Conservation (phyloP, 2,113 vertebrate genomes). For the Tricholaema leucomelas region DNA sequence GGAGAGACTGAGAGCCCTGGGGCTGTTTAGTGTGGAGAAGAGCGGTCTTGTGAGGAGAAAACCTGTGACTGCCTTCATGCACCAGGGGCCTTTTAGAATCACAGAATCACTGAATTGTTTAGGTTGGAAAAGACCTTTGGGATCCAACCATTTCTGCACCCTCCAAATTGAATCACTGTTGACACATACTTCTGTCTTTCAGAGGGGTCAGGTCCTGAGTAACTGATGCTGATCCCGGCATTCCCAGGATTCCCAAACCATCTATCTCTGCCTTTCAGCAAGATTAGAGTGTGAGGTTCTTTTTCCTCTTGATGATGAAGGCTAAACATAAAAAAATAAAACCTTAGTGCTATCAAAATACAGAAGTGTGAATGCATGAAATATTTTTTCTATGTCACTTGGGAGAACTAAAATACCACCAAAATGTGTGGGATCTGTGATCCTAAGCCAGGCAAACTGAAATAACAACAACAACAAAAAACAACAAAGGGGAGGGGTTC, state of each 20-base stretch:
- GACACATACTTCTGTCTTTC: background rate
- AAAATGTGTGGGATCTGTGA: background rate
- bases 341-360: background rate
- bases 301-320: background rate
- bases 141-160: too few relatives aligned
- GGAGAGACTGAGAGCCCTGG: too few relatives aligned
- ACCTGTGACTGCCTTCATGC: background rate
- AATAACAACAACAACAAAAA: background rate
- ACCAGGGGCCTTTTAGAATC: background rate
- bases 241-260: background rate
- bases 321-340: background rate
- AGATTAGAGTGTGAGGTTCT: background rate
- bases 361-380: background rate
- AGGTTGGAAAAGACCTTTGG: too few relatives aligned
- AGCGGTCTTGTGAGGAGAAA: too few relatives aligned
- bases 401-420: background rate
- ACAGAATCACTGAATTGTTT: too few relatives aligned
- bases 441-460: background rate
- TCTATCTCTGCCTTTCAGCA: background rate
- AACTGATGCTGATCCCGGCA: background rate
- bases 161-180: background rate
- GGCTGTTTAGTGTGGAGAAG: too few relatives aligned
- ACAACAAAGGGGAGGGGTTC: background rate
- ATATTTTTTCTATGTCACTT: background rate
- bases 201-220: background rate